Evolutionary conservation across 2,797 vertebrate genomes (phyloP), one percentile per base, ranked within the genome.

Genomic region (Falco concolor): DNA sequence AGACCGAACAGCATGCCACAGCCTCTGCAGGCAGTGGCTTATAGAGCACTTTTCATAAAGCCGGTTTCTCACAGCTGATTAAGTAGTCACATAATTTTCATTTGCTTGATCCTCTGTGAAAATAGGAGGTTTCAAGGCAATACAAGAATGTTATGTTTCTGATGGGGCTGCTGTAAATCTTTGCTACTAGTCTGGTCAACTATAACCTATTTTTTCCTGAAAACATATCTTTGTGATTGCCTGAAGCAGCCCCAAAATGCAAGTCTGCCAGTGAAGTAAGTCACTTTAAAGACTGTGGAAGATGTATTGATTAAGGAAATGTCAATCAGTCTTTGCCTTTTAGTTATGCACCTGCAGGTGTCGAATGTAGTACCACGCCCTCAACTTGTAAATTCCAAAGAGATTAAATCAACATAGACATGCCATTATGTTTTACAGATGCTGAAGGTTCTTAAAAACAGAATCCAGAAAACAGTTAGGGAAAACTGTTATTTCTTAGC

Each of bases 71-170:
- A n/a, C 84, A 82, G 27, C 25, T 87, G 63, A 92, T 90, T 83
- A 90, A 77, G 44, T 90, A 83, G 86, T 64, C 49, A 67, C 25
- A 53, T 19, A 53, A 36, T 50, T 92, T 94, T 60, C 90, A n/a
- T 90, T 95, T 84, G 28, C 44, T 67, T 94, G 44, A 88, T 94
- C 86, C 34, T 69, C 80, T 75, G 45, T 92, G 73, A 86, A 90
- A 93, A 90, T 32, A 87, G 61, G 44, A 70, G 57, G 22, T 82
- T 93, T 81, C 42, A 82, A 81, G 45, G 68, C 22, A 53, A 38
- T 45, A 88, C 34, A 77, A 67, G 49, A 91, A 68, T 19, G 12
- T 20, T 52, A 6, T 36, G 27, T 40, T 91, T 90, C 69, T 88
- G 40, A 21, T 68, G 38, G 53, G 59, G 28, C 40, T 79, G 32